Evolutionary conservation across 2,797 vertebrate species (phyloP).

Genomic region (Benthosema pterotum): DNA sequence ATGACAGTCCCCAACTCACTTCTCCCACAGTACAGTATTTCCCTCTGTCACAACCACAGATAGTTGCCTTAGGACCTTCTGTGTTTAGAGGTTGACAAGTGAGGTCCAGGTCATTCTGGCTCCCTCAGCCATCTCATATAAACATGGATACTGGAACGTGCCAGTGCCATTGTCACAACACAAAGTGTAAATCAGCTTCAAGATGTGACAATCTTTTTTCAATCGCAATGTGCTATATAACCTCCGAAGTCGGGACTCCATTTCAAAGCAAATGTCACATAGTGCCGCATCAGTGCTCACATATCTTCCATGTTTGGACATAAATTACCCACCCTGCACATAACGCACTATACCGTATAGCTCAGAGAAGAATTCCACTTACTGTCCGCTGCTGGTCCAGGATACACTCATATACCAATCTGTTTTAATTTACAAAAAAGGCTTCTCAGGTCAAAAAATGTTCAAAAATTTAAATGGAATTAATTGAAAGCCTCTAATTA

Average conservation of each 20-base stretch:
- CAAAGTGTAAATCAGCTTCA: not conserved
- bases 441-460: too few relatives aligned
- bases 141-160: conserved; percentile 53
- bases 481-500: too few relatives aligned
- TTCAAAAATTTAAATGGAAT: too few relatives aligned
- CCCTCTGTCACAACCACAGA: conserved; percentile 24
- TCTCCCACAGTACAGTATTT: conserved; percentile 29
- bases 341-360: too few relatives aligned
- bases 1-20: conserved; percentile 16
- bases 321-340: conserved; percentile 41
- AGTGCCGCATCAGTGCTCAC: not conserved
- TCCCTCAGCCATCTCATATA: conserved; percentile 55
- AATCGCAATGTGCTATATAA: too few relatives aligned
- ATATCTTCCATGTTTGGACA: conserved; percentile 35
- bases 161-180: conserved; percentile 34
- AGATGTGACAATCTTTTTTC: not conserved
- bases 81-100: conserved; percentile 59
- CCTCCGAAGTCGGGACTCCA: not conserved
- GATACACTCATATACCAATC: too few relatives aligned
- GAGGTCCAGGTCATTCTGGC: conserved; percentile 53
- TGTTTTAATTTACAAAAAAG: too few relatives aligned
- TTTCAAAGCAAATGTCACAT: not conserved
- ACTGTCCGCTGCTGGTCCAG: too few relatives aligned
- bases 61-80: conserved; percentile 47
- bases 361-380: too few relatives aligned